Evolutionary conservation across 2,888 invertebrate species (phyloP).

Genomic region (Nephrocerus scutellatus): DNA sequence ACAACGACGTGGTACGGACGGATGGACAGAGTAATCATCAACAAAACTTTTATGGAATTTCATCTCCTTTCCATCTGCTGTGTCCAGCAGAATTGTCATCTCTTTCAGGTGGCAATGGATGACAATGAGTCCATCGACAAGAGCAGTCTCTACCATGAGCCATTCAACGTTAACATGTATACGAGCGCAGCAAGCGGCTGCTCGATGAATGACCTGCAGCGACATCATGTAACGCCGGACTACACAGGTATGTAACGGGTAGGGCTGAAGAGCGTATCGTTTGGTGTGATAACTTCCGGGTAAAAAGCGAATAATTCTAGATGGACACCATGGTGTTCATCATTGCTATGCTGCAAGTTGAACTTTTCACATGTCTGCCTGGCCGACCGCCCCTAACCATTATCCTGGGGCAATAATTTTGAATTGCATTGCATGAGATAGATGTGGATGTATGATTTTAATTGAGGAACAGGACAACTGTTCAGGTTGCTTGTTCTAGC

Average conservation of each 20-base stretch:
- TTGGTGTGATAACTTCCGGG: constrained; percentile 1
- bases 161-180: constrained; percentile 49
- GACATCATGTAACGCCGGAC: constrained; percentile 52
- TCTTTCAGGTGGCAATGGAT: constrained; percentile 45
- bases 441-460: background rate
- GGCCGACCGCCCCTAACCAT: too few relatives aligned
- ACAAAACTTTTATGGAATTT: constrained; percentile 9
- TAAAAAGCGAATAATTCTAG: constrained; percentile 11
- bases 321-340: constrained; percentile 5
- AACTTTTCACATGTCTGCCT: too few relatives aligned
- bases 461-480: background rate
- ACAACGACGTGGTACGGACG: constrained; percentile 2
- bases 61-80: constrained; percentile 5
- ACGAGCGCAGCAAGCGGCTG: constrained; percentile 48
- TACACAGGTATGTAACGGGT: constrained; percentile 50
- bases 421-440: constrained; percentile 23
- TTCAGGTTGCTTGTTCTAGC: too few relatives aligned
- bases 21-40: constrained; percentile 8
- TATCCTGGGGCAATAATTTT: constrained; percentile 32
- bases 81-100: constrained; percentile 26
- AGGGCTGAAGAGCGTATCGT: background rate
- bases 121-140: constrained; percentile 49
- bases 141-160: constrained; percentile 50
- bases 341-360: background rate
- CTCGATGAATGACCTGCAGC: constrained; percentile 48